phyloP scores from a whole-genome alignment of 2,888 invertebrate genomes.

The Drosophila paramelanica region DNA sequence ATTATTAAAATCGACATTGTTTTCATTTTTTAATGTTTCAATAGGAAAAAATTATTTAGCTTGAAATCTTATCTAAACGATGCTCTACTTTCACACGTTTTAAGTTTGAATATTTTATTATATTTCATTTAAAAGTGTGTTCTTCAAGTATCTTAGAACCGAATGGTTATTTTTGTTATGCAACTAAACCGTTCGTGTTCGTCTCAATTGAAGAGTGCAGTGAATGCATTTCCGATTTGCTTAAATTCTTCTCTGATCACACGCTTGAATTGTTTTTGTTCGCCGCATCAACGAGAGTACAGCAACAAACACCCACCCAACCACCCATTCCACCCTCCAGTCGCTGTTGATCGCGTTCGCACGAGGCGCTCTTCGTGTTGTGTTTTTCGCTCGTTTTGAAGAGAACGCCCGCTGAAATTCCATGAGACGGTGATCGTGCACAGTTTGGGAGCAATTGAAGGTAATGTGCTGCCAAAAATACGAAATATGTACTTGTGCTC shows the following conservation, averaged over 20 bases:
- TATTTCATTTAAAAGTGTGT: no score
- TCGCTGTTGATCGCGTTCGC: background rate
- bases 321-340: constrained; percentile 13
- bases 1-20: no score
- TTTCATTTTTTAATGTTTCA: no score
- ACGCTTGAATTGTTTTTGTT: background rate
- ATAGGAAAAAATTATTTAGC: no score
- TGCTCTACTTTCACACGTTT: no score
- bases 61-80: no score
- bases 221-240: background rate
- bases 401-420: constrained; percentile 51
- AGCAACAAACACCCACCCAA: background rate
- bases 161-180: no score
- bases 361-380: constrained; percentile 26
- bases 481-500: constrained; percentile 20
- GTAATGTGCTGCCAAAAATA: constrained; percentile 55
- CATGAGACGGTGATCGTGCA: constrained; percentile 51
- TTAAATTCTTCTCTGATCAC: background rate
- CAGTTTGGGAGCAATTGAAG: constrained; percentile 67
- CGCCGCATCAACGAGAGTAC: background rate
- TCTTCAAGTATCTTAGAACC: no score
- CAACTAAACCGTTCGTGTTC: no score
- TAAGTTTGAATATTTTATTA: no score
- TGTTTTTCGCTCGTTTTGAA: background rate
- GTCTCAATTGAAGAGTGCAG: background rate